Conservation (phyloP, 2,888 invertebrate species). For the Zygogramma bicolorata region DNA sequence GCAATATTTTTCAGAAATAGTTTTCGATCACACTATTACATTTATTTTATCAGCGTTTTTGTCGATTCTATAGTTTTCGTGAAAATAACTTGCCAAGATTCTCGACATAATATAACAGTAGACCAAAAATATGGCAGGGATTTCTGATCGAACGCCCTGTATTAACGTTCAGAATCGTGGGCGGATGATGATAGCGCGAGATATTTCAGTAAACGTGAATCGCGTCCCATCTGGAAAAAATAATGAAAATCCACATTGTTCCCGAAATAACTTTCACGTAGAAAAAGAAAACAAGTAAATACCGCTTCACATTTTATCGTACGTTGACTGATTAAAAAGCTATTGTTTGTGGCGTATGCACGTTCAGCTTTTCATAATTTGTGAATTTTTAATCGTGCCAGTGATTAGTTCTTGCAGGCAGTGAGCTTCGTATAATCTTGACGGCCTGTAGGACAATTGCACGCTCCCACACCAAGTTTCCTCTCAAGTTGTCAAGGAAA, state of each 20-base stretch:
- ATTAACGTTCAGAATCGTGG: not conserved
- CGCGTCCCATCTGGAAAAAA: not conserved
- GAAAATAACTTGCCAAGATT: no score
- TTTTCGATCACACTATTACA: no score
- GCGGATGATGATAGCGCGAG: not conserved
- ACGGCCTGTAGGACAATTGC: slow-evolving; percentile 15
- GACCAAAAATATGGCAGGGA: no score
- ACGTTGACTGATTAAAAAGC: slow-evolving; percentile 41
- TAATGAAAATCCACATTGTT: not conserved
- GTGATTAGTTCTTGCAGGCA: slow-evolving; percentile 49
- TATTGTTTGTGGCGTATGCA: slow-evolving; percentile 37
- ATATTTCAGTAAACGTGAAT: not conserved
- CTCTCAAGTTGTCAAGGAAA: slow-evolving; percentile 44
- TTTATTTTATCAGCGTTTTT: no score
- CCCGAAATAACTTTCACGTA: slow-evolving; percentile 2
- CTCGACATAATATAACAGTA: no score
- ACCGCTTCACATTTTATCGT: slow-evolving; percentile 1
- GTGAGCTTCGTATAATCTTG: slow-evolving; percentile 35
- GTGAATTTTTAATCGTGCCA: slow-evolving; percentile 54
- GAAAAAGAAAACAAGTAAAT: not conserved
- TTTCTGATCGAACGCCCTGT: not conserved
- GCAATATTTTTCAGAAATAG: no score
- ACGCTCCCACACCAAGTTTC: slow-evolving; percentile 35
- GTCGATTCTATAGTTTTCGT: no score
- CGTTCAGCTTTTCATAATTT: slow-evolving; percentile 38